phyloP scores from a whole-genome alignment of 2,113 vertebrate genomes.

The Ammodytes marinus region DNA sequence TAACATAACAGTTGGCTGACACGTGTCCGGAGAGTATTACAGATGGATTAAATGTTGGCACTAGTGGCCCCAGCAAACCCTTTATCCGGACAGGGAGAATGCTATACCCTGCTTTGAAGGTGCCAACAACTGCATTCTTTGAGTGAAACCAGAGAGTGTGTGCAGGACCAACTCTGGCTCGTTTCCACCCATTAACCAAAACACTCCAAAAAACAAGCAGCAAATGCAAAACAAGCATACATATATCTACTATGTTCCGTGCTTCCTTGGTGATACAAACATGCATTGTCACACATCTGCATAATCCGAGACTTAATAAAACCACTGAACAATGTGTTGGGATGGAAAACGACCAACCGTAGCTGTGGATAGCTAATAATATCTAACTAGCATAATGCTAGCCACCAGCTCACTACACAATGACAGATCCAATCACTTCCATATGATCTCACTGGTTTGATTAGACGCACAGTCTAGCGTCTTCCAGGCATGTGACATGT shows the following conservation, averaged over 20 bases:
- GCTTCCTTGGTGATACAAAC: background rate
- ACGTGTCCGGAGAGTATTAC: conserved; percentile 47
- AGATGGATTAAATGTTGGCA: conserved; percentile 39
- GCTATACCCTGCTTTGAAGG: conserved; percentile 2
- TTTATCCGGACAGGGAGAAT: conserved; percentile 5
- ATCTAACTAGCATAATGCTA: background rate
- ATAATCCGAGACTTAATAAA: conserved; percentile 40
- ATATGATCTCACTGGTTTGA: background rate
- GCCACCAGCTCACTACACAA: background rate
- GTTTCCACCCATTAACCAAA: conserved; percentile 28
- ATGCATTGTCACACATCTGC: background rate
- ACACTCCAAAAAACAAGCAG: conserved; percentile 8
- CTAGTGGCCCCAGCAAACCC: conserved; percentile 1
- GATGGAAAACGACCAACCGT: conserved; percentile 31
- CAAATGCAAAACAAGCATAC: background rate
- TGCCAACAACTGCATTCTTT: conserved; percentile 44
- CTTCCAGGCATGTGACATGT: conserved; percentile 36
- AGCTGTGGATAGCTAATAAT: conserved; percentile 25
- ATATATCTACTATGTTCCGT: background rate
- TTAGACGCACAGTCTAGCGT: background rate
- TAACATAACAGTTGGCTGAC: conserved; percentile 60
- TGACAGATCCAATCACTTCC: background rate
- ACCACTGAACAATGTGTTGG: conserved; percentile 60
- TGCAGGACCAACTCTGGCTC: conserved; percentile 35
- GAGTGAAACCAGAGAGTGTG: conserved; percentile 47